These are phyloP conservation scores for Ictalurus punctatus DNA, from an alignment of 2,113 vertebrate species.

Conservation along the genomic window DNA sequence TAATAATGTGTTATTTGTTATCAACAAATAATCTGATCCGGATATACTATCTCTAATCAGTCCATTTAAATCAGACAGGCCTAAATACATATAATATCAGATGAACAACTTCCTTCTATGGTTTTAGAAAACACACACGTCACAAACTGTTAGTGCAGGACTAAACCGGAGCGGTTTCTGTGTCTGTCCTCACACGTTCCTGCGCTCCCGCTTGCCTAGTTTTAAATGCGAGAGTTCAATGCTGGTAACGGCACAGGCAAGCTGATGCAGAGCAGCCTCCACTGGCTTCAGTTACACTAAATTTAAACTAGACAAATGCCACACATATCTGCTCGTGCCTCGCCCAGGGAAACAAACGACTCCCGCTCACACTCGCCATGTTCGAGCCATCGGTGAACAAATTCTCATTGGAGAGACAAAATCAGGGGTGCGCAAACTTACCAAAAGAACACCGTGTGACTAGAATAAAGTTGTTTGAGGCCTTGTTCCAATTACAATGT, in stretches of 20 bases:
- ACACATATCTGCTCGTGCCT: slow-evolving; percentile 78
- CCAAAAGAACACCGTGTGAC: background rate
- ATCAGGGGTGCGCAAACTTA: background rate
- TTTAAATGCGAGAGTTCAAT: slow-evolving; percentile 60
- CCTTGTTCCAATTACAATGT: background rate
- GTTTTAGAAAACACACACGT: background rate
- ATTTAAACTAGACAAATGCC: slow-evolving; percentile 84
- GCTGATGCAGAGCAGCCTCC: slow-evolving; percentile 71
- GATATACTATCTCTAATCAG: background rate
- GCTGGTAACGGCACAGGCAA: slow-evolving; percentile 67
- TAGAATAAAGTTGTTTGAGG: background rate
- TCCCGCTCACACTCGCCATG: slow-evolving; percentile 65
- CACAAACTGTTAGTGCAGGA: background rate
- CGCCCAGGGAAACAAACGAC: slow-evolving; percentile 74
- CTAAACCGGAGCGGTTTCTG: background rate
- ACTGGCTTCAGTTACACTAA: slow-evolving; percentile 80
- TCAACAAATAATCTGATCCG: background rate
- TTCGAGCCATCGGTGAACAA: slow-evolving; percentile 52
- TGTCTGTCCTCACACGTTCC: background rate
- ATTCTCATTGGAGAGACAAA: background rate
- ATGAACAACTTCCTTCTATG: background rate
- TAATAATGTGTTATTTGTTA: background rate
- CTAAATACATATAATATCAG: background rate
- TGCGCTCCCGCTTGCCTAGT: background rate
- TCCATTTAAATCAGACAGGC: background rate